These are phyloP conservation scores for Equus przewalskii DNA, from an alignment of 2,113 vertebrate species.

Conservation along the genomic window DNA sequence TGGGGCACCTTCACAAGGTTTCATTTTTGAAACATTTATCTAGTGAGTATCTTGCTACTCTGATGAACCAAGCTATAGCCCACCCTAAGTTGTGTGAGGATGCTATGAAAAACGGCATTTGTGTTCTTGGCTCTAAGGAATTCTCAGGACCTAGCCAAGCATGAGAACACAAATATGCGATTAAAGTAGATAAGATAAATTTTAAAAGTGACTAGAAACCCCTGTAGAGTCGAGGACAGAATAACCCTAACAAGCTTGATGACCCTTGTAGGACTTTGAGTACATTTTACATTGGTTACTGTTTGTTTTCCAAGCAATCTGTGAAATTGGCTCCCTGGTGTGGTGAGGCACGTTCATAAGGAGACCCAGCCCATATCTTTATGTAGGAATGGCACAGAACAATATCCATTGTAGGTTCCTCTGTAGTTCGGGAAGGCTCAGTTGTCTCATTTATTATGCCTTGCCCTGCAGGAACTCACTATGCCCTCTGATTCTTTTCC, in stretches of 20 bases:
- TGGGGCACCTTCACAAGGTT: not conserved
- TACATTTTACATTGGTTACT: not conserved
- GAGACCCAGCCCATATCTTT: not conserved
- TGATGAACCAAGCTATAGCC: not conserved
- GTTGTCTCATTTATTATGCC: not conserved
- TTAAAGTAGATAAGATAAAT: not conserved
- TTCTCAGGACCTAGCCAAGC: not conserved
- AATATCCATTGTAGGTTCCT: not conserved
- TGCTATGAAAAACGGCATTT: not conserved
- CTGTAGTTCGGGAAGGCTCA: not conserved
- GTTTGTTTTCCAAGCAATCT: not conserved
- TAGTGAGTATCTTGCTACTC: not conserved
- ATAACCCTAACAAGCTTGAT: not conserved
- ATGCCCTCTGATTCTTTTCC: not conserved
- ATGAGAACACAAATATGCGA: not conserved
- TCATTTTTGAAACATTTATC: not conserved
- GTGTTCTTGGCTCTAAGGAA: not conserved
- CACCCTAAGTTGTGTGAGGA: not conserved
- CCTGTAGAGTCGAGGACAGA: not conserved
- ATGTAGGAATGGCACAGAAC: too few species aligned
- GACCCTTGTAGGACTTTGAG: not conserved
- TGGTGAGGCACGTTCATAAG: not conserved
- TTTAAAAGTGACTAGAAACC: not conserved
- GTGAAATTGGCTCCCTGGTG: not conserved
- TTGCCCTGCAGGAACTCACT: not conserved